Evolutionary conservation across 2,797 vertebrate genomes (phyloP).

Genomic region (Podarcis siculus): DNA sequence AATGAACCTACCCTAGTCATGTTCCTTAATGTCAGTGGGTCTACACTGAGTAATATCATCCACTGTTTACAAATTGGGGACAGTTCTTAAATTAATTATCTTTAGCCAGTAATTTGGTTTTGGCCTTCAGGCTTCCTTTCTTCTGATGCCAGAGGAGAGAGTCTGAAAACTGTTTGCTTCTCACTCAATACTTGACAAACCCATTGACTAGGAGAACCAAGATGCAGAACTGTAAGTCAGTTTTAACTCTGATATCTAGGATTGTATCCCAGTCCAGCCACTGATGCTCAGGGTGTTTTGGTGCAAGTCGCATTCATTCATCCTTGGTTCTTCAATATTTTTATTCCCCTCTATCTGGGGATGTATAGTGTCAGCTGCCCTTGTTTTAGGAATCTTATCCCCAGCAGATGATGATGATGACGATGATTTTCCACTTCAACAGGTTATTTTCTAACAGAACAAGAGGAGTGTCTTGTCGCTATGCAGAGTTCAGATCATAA

Average conservation of each 20-base stretch:
- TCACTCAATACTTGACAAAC: background rate
- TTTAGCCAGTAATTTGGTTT: background rate
- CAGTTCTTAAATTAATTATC: background rate
- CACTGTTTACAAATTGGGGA: too few relatives aligned
- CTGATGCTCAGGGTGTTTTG: background rate
- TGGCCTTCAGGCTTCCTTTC: too few relatives aligned
- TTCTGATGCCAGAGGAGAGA: background rate
- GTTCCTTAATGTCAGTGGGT: too few relatives aligned
- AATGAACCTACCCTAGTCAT: too few relatives aligned
- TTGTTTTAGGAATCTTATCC: background rate
- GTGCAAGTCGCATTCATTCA: background rate
- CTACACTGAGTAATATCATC: too few relatives aligned
- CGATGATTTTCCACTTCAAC: background rate
- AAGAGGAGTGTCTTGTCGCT: constrained; percentile 27
- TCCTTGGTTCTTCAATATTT: background rate
- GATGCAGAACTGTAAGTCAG: background rate
- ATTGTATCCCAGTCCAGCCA: background rate
- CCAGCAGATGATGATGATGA: background rate
- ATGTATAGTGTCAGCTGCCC: background rate
- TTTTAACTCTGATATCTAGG: background rate
- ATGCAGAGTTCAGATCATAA: constrained; percentile 74
- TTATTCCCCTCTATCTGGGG: background rate
- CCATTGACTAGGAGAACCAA: background rate
- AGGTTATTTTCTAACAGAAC: constrained; percentile 61
- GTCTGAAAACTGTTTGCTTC: background rate